Evolutionary conservation across 2,113 vertebrate species (phyloP).

Genomic region (Gavialis gangeticus): DNA sequence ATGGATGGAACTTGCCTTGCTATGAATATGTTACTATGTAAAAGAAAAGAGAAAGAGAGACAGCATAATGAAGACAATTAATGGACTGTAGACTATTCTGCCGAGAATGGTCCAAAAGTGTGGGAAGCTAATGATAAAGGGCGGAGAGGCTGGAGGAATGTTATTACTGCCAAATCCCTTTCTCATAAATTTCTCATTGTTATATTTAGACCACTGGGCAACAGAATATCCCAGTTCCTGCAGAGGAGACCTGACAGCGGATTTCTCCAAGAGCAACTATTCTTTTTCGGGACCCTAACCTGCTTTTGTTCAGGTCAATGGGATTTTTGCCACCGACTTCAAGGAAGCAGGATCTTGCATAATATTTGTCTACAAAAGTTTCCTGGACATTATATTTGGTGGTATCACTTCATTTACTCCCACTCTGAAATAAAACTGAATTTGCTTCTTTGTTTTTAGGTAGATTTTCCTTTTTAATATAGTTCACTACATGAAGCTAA

Average conservation of each 20-base stretch:
- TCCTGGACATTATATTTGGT: neutral
- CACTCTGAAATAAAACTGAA: neutral
- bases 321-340: neutral
- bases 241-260: neutral
- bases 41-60: neutral
- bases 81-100: neutral
- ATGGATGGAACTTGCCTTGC: neutral
- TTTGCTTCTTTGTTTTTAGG: neutral
- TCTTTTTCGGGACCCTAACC: neutral
- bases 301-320: neutral
- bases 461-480: neutral
- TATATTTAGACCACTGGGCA: conserved; percentile 4
- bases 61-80: conserved; percentile 1
- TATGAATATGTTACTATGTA: neutral
- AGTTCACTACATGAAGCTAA: neutral
- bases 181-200: neutral
- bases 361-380: neutral
- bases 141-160: neutral
- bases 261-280: neutral
- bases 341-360: neutral
- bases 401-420: neutral
- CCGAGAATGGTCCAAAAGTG: neutral
- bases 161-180: neutral
- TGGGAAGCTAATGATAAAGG: neutral
- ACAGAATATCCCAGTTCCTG: neutral